These are phyloP conservation scores for Tipula vernalis DNA, from an alignment of 2,888 invertebrate species.

Conservation along the genomic window DNA sequence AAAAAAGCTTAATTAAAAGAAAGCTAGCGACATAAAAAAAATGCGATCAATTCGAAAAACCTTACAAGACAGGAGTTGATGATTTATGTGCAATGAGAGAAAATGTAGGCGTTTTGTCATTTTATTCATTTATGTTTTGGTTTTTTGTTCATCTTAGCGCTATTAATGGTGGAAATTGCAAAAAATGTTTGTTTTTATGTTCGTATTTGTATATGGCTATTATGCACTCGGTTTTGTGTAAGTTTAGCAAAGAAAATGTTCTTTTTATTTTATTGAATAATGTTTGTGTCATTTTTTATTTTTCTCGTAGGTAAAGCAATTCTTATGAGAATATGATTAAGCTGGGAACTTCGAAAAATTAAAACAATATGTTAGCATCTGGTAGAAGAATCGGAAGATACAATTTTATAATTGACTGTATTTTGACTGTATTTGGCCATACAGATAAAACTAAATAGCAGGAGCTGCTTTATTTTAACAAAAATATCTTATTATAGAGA, in stretches of 20 bases:
- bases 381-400: too few species aligned
- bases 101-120: neutral
- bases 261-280: neutral
- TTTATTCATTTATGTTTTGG: neutral
- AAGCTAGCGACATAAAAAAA: neutral
- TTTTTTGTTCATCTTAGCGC: neutral
- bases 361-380: too few species aligned
- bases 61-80: neutral
- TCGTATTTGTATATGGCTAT: neutral
- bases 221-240: neutral
- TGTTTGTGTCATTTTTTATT: neutral
- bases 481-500: too few species aligned
- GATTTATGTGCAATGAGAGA: neutral
- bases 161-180: neutral
- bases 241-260: neutral
- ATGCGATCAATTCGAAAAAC: neutral
- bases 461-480: too few species aligned
- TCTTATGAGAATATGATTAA: neutral
- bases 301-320: neutral
- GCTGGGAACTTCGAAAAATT: neutral
- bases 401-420: too few species aligned
- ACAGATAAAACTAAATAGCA: too few species aligned
- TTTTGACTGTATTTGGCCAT: too few species aligned
- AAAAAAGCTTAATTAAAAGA: neutral
- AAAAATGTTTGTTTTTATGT: neutral